Base-by-base conservation (phyloP, 1,140 invertebrate genomes). In the Drosophila lacertosa region DNA sequence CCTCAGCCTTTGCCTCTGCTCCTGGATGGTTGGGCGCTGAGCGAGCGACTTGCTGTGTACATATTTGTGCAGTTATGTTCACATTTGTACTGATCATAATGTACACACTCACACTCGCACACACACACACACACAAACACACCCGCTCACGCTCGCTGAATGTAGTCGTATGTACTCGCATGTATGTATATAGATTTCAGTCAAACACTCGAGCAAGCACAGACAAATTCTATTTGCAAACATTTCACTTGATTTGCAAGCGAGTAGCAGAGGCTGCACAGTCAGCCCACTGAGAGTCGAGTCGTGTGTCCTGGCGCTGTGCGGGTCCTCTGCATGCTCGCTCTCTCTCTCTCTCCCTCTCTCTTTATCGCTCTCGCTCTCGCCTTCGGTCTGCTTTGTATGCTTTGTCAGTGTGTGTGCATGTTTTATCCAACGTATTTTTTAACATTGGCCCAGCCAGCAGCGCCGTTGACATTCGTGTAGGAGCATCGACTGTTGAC, bases 191-290 rank as follows among this genome's bases (percentile, higher is more conserved):
- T 88, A 88, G 83, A 88, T 88, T 88, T 88, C 83, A 90, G 74
- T 88, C 89, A 89, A 83, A 90, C 84, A 90, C 89, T 90, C 81
- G 74, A 88, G 89, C 89, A 90, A 89, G 89, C 89, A 89, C 84
- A 89, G 89, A 90, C 89, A 90, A 90, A 90, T 90, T 90, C 89
- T 90, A 90, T 90, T 90, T 90, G 89, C 78, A 90, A 90, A 90
- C 89, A 90, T 90, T 90, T 90, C 89, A 90, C 89, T 90, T 90
- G 89, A 90, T 90, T 90, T 90, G 83, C 89, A 90, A 90, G 84
- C 78, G 84, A 90, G 83, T 89, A 82, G 83, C 83, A 77, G 55
- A 58, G 53, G 53, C 72, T 45, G 40, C 53, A 26, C 26, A 51
- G 39, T 35, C 37, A 53, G 48, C 48, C 35, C 62, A 44, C 54